Conservation (phyloP, 1,140 invertebrate genomes). For the Orussus abietinus region DNA sequence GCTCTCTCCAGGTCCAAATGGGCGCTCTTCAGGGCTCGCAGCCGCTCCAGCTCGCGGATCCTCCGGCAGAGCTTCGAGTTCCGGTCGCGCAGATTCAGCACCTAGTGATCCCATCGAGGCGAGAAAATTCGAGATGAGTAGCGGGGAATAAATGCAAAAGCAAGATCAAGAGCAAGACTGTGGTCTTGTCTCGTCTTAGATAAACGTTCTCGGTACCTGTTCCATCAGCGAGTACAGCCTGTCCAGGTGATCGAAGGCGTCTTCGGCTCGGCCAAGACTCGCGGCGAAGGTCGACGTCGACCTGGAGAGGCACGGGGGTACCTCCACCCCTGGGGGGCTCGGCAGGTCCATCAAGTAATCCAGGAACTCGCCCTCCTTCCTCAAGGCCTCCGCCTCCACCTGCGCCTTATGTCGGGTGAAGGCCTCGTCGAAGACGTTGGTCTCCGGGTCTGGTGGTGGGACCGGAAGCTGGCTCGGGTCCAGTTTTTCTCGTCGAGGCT, state of each 20-base stretch:
- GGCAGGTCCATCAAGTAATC: constrained; percentile 16
- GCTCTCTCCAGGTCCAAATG: constrained; percentile 18
- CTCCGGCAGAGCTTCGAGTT: constrained; percentile 65
- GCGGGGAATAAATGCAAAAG: too few species aligned
- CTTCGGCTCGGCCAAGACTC: constrained; percentile 54
- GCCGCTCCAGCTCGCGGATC: constrained; percentile 69
- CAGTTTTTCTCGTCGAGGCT: neutral
- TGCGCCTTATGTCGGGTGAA: neutral
- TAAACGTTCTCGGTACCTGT: too few species aligned
- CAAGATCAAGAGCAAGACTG: too few species aligned
- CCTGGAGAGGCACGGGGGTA: constrained; percentile 10
- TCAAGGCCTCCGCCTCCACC: neutral
- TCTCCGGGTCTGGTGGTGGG: constrained; percentile 30
- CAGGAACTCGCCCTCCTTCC: constrained; percentile 25
- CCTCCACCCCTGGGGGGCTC: constrained; percentile 12
- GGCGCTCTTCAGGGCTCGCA: constrained; percentile 56
- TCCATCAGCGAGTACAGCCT: constrained; percentile 71
- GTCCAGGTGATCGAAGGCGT: constrained; percentile 71
- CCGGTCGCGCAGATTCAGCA: constrained; percentile 67
- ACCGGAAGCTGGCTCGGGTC: constrained; percentile 22
- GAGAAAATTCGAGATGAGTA: too few species aligned
- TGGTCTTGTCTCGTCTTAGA: too few species aligned
- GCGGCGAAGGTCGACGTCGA: constrained; percentile 44
- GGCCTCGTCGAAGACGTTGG: neutral
- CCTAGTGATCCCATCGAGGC: too few species aligned